Evolutionary conservation across 2,888 invertebrate species (phyloP).

Genomic region (Agonum fuliginosum): DNA sequence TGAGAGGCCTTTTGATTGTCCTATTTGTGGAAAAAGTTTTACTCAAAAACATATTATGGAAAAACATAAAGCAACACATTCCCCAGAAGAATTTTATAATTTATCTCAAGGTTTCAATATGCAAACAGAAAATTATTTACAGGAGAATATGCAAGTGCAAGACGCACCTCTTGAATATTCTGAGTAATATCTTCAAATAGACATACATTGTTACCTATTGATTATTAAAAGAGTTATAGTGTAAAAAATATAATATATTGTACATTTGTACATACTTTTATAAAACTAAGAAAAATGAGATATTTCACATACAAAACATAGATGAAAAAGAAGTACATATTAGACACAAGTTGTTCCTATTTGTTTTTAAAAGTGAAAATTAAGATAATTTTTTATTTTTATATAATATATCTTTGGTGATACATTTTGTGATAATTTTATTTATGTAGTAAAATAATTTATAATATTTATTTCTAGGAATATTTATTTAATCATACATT

Average conservation of each 20-base stretch:
- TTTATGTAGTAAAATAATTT: constrained; percentile 7
- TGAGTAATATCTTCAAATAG: neutral
- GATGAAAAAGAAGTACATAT: too few relatives aligned
- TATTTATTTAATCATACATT: too few relatives aligned
- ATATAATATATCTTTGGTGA: neutral
- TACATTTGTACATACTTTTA: neutral
- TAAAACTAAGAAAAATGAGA: neutral
- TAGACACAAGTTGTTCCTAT: too few relatives aligned
- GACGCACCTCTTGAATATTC: constrained; percentile 9
- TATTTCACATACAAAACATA: too few relatives aligned
- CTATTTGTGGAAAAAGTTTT: constrained; percentile 66
- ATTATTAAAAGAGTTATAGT: neutral
- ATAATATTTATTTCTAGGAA: neutral
- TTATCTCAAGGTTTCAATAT: constrained; percentile 13
- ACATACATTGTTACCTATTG: neutral
- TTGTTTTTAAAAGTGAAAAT: neutral
- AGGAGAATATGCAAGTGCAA: constrained; percentile 18
- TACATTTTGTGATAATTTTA: neutral
- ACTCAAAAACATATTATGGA: constrained; percentile 66
- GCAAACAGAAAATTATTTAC: constrained; percentile 24
- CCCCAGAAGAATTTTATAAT: constrained; percentile 26
- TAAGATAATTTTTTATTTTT: neutral
- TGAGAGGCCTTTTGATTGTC: constrained; percentile 66
- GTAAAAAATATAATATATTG: neutral
- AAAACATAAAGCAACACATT: constrained; percentile 62